A percentile compares a stretch with the other conserved stretches of the same genome.
phyloP scores from a whole-genome alignment of 2,797 vertebrate species.

The Vireo griseus region DNA sequence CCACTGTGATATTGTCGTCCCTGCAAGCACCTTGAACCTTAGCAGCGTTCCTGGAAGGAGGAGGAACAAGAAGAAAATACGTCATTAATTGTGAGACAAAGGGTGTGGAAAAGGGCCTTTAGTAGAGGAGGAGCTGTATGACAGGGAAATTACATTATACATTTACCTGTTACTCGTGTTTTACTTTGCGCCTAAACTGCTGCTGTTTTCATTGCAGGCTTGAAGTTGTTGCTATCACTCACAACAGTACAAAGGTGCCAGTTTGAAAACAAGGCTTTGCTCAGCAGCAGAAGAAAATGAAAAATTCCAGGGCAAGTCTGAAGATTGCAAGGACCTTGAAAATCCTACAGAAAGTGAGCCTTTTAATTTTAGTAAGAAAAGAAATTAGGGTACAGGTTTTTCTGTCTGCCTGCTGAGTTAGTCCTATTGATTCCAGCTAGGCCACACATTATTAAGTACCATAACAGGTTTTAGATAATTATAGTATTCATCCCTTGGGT shows the following conservation, averaged over 20 bases:
- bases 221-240: not conserved
- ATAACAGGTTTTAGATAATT: constrained; percentile 33
- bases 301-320: not conserved
- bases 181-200: not conserved
- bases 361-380: constrained; percentile 33
- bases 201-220: not conserved
- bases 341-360: not conserved
- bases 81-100: not conserved
- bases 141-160: not conserved
- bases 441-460: not conserved
- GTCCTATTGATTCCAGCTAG: constrained; percentile 23
- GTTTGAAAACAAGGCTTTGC: constrained; percentile 1
- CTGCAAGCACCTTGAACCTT: not conserved
- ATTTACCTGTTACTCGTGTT: not conserved
- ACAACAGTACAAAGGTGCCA: constrained; percentile 15
- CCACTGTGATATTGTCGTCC: not conserved
- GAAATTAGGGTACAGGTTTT: constrained; percentile 27
- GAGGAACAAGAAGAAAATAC: not conserved
- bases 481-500: not conserved
- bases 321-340: constrained; percentile 16
- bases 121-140: not conserved
- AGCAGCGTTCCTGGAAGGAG: not conserved
- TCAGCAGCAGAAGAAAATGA: constrained; percentile 1
- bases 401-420: not conserved
- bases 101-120: not conserved